phyloP scores from a whole-genome alignment of 2,797 vertebrate species.

The Hapalemur alaotrensis region DNA sequence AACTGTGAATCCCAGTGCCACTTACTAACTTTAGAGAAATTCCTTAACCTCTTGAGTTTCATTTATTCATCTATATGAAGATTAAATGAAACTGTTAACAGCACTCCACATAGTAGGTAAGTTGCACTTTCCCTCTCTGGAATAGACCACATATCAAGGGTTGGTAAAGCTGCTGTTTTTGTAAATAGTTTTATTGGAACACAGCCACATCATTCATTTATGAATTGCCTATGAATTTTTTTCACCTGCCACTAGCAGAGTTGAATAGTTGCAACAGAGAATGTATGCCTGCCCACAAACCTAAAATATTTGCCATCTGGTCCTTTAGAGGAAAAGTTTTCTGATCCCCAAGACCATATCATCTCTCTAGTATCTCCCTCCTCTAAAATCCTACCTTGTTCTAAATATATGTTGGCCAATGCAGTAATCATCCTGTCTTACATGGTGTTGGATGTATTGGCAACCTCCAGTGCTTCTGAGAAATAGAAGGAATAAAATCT shows the following conservation, averaged over 20 bases:
- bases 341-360: background rate
- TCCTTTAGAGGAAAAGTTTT: background rate
- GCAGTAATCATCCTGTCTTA: background rate
- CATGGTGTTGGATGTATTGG: background rate
- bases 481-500: constrained; percentile 46
- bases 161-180: background rate
- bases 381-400: constrained; percentile 20
- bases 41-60: background rate
- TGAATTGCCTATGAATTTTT: background rate
- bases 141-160: background rate
- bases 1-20: background rate
- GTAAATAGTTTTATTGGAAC: background rate
- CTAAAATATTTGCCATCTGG: background rate
- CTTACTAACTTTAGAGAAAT: constrained; percentile 28
- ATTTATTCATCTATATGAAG: constrained; percentile 16
- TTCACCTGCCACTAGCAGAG: background rate
- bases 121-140: background rate
- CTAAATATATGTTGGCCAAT: background rate
- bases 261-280: background rate
- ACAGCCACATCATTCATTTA: background rate
- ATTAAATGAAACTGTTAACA: constrained; percentile 46
- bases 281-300: background rate
- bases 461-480: background rate
- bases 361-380: background rate
- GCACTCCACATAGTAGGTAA: background rate